Base-by-base conservation (phyloP, 2,113 vertebrate genomes). In the Pavo muticus region DNA sequence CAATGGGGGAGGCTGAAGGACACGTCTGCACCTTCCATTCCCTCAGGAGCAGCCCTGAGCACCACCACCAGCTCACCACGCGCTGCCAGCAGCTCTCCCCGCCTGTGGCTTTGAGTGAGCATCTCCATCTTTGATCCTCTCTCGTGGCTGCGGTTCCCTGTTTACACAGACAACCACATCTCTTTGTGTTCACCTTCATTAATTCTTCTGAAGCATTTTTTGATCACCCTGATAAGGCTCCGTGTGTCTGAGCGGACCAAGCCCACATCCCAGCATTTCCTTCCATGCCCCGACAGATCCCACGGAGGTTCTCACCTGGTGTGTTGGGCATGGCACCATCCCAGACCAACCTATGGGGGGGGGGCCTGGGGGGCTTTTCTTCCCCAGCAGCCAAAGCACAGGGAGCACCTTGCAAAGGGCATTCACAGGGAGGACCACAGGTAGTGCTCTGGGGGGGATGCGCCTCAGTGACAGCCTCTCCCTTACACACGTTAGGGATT, bases 271-370 rank as follows among this genome's bases (percentile, higher is more conserved):
- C 80, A 7, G 2, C 14, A 1, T 47, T 90, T 70, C 94, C 37
- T 3, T 64, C 90, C 91, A 88, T 95, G 95, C 90, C 90, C 79
- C 4, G 5, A 72, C 88, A 91, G 73, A 63, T 93, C 79, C 67
- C 80, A 60, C 63, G 20, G 48, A 81, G 92, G 56, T 86, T 30
- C 91, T 81, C 85, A 6, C 69, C 10, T 88, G 39, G 57, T 57
- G 71, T 96, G 96, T 94, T 95, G 96, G 84, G 47, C 89, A 65
- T 96, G 90, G 93, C 92, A 91, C 50, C 50, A 8, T 83, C 94
- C 96, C 95, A 95, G 88, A 70, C 88, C 78, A 95, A 79, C 72
- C 72, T 88, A 48, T 0, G 18, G 30, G 10, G 1, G 48, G 52
- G 48, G 52, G 59, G 64, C 72, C 80, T 35, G 91, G 77, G 93